These are phyloP conservation scores for Lymantria monacha DNA, from an alignment of 2,888 invertebrate genomes.

Conservation along the genomic window DNA sequence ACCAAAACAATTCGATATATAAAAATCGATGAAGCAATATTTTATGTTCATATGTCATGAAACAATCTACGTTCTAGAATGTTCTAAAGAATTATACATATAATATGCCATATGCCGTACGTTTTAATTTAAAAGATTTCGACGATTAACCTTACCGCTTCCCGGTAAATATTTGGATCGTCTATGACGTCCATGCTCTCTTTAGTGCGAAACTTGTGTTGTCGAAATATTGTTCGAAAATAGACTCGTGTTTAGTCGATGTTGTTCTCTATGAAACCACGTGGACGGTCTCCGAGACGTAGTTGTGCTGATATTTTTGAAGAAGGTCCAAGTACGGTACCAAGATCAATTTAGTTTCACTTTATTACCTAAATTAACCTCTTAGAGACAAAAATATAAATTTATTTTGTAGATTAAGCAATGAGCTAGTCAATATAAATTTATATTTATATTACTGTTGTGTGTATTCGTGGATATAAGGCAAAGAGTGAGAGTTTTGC, in stretches of 20 bases:
- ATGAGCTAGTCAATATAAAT: too few relatives aligned
- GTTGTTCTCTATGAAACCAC: neutral
- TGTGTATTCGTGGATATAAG: too few relatives aligned
- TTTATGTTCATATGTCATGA: neutral
- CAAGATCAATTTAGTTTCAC: too few relatives aligned
- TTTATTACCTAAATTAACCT: too few relatives aligned
- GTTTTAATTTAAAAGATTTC: conserved; percentile 11
- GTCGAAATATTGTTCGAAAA: conserved; percentile 12
- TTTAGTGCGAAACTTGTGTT: conserved; percentile 9
- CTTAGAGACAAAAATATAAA: too few relatives aligned
- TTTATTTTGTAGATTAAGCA: too few relatives aligned
- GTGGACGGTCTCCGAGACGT: neutral
- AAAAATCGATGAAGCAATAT: too few relatives aligned
- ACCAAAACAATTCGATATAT: too few relatives aligned
- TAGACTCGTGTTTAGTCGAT: neutral
- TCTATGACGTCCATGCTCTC: conserved; percentile 19
- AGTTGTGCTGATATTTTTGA: neutral
- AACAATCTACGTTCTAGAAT: conserved; percentile 26
- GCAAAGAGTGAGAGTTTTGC: too few relatives aligned
- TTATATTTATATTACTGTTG: too few relatives aligned
- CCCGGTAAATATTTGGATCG: conserved; percentile 25
- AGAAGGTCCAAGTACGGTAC: too few relatives aligned
- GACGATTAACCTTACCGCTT: conserved; percentile 17
- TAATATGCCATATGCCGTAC: conserved; percentile 16
- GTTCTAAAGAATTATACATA: conserved; percentile 25